Evolutionary conservation across 2,113 vertebrate genomes (phyloP).

Genomic region (Stercorarius parasiticus): DNA sequence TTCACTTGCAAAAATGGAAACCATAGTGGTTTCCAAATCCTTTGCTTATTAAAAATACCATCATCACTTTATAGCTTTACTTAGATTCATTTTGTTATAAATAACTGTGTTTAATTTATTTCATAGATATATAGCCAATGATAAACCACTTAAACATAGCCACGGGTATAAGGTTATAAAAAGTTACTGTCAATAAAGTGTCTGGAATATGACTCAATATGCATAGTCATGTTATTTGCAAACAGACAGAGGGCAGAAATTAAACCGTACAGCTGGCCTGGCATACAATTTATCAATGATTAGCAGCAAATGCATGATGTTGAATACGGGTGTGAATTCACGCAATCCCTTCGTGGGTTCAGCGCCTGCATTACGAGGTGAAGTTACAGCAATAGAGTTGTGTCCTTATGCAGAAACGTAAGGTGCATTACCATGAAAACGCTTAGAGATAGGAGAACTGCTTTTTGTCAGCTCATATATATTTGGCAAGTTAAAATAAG

Average conservation of each 20-base stretch:
- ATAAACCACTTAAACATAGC: not conserved
- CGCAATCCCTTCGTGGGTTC: not conserved
- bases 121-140: not conserved
- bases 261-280: not conserved
- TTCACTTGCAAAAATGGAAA: constrained; percentile 8
- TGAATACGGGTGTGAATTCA: not conserved
- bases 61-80: not conserved
- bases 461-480: not conserved
- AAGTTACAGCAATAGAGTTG: not conserved
- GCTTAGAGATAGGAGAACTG: not conserved
- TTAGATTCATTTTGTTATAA: not conserved
- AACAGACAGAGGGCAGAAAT: constrained; percentile 9
- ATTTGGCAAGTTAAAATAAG: not conserved
- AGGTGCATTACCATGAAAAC: not conserved
- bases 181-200: constrained; percentile 2
- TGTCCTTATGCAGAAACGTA: not conserved
- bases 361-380: not conserved
- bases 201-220: not conserved
- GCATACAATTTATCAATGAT: not conserved
- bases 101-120: constrained; percentile 14
- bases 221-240: constrained; percentile 8
- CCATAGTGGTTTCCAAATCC: not conserved
- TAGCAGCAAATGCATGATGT: not conserved
- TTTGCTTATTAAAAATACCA: not conserved
- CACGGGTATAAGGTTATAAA: not conserved